Evolutionary conservation across 2,113 vertebrate species (phyloP).

Genomic region (Pangasianodon hypophthalmus): DNA sequence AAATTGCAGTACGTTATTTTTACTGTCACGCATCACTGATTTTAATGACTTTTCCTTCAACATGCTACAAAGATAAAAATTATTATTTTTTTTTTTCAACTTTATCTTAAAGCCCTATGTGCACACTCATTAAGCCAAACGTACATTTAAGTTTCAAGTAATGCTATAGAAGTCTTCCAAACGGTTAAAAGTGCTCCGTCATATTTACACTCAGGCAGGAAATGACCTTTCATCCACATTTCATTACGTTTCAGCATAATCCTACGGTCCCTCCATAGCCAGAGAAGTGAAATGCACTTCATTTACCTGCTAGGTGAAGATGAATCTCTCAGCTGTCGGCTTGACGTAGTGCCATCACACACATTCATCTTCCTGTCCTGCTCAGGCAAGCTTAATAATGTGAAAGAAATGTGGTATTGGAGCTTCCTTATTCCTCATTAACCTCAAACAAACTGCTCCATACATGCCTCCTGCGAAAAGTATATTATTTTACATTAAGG

Average conservation of each 20-base stretch:
- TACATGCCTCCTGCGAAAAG: background rate
- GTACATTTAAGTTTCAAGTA: background rate
- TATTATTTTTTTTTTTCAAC: background rate
- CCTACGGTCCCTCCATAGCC: background rate
- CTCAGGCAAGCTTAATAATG: background rate
- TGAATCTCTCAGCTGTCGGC: background rate
- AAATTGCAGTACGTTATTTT: constrained; percentile 21
- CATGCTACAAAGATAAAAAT: constrained; percentile 15
- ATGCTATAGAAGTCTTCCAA: background rate
- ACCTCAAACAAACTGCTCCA: background rate
- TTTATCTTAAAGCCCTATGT: background rate
- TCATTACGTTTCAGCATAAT: background rate
- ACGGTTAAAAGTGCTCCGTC: background rate
- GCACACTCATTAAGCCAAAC: background rate
- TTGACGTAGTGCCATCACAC: background rate
- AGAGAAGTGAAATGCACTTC: background rate
- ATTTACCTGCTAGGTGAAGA: background rate
- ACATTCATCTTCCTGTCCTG: background rate
- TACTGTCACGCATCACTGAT: constrained; percentile 10
- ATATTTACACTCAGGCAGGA: background rate
- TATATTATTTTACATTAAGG: background rate
- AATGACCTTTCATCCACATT: background rate
- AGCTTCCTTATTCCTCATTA: background rate
- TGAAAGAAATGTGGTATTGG: background rate
- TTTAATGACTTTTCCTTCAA: constrained; percentile 28